These are phyloP conservation scores for Lasaia peninsularis DNA, from an alignment of 1,140 invertebrate genomes.

Conservation along the genomic window DNA sequence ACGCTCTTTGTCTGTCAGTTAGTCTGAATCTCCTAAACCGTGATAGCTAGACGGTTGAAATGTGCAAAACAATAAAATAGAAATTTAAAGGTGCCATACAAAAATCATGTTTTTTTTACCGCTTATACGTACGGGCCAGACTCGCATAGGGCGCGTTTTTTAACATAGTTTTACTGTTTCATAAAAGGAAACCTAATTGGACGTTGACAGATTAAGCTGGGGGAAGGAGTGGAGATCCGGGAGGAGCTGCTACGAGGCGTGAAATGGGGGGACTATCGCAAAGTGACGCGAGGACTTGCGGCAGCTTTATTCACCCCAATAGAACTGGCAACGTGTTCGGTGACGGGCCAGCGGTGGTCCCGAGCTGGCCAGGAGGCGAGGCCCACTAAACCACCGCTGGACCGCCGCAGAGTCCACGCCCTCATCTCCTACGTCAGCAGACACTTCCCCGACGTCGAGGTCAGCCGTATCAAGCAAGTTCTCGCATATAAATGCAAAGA, in stretches of 20 bases:
- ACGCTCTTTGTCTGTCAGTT: too few species aligned
- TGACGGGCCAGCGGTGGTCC: slow-evolving; percentile 86
- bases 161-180: too few species aligned
- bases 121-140: too few species aligned
- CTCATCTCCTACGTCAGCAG: slow-evolving; percentile 86
- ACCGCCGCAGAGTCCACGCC: slow-evolving; percentile 84
- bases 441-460: slow-evolving; percentile 84
- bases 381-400: slow-evolving; percentile 84
- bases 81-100: too few species aligned
- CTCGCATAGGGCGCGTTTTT: too few species aligned
- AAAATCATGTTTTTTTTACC: too few species aligned
- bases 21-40: too few species aligned
- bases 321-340: slow-evolving; percentile 84
- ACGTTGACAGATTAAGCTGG: slow-evolving; percentile 80
- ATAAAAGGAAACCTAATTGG: background rate
- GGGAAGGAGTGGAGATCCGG: slow-evolving; percentile 84
- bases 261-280: slow-evolving; percentile 86
- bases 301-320: slow-evolving; percentile 86
- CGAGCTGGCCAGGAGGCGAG: slow-evolving; percentile 83
- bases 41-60: too few species aligned
- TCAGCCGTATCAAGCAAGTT: slow-evolving; percentile 85
- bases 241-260: slow-evolving; percentile 83
- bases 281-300: slow-evolving; percentile 83
- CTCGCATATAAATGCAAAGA: slow-evolving; percentile 88
- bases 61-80: too few species aligned